phyloP scores from a whole-genome alignment of 2,888 invertebrate species.

The Chrysolina haemoptera region DNA sequence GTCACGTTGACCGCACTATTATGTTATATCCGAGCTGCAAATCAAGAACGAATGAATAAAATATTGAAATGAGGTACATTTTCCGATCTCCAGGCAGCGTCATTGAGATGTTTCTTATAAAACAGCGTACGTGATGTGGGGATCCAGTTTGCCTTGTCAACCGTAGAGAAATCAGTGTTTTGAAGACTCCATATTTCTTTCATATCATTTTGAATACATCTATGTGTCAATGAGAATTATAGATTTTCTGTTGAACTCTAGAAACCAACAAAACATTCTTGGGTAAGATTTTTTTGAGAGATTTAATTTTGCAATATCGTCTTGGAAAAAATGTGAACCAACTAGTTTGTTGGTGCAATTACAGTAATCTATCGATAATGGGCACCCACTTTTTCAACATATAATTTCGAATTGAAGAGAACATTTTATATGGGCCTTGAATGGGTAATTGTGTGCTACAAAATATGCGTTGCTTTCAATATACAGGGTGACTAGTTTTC shows the following conservation, averaged over 20 bases:
- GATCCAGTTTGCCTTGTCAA: slow-evolving; percentile 15
- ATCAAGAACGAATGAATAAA: slow-evolving; percentile 8
- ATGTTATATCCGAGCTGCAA: background rate
- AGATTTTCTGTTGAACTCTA: slow-evolving; percentile 64
- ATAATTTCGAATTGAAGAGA: too few relatives aligned
- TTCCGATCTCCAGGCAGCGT: background rate
- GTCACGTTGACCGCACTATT: background rate
- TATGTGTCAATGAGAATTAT: slow-evolving; percentile 70
- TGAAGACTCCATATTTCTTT: slow-evolving; percentile 30
- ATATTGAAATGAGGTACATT: slow-evolving; percentile 15
- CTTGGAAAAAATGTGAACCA: too few relatives aligned
- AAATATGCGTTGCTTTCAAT: too few relatives aligned
- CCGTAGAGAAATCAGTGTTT: background rate
- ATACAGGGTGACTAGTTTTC: too few relatives aligned
- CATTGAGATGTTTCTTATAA: background rate
- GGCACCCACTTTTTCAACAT: too few relatives aligned
- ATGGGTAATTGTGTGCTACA: too few relatives aligned
- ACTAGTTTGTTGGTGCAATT: too few relatives aligned
- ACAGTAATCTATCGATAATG: too few relatives aligned
- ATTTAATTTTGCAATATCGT: too few relatives aligned
- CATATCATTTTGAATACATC: slow-evolving; percentile 38
- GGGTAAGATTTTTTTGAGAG: slow-evolving; percentile 59
- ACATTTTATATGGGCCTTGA: too few relatives aligned
- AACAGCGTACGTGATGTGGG: slow-evolving; percentile 3
- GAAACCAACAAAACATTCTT: slow-evolving; percentile 65